Conservation (phyloP, 2,113 vertebrate genomes). For the Ceuthmochares aereus region DNA sequence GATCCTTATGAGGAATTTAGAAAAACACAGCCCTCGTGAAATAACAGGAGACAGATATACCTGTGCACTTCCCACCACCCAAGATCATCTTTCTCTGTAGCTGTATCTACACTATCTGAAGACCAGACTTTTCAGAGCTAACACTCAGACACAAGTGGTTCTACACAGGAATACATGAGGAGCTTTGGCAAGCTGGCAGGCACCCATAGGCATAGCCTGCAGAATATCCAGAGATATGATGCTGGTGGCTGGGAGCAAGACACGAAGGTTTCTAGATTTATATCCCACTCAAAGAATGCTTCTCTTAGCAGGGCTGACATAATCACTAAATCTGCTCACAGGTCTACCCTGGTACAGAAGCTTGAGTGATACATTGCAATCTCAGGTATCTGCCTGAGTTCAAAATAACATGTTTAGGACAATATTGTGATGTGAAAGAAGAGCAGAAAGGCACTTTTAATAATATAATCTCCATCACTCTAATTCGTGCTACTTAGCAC, state of each 20-base stretch:
- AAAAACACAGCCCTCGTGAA: not conserved
- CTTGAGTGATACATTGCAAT: not conserved
- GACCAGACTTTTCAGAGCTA: not conserved
- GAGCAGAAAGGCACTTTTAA: not conserved
- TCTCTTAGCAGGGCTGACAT: not conserved
- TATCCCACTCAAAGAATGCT: not conserved
- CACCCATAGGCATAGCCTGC: not conserved
- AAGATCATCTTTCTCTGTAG: not conserved
- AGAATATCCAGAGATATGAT: not conserved
- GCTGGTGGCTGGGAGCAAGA: not conserved
- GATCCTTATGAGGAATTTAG: not conserved
- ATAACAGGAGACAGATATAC: not conserved
- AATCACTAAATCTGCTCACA: not conserved
- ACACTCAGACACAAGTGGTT: not conserved
- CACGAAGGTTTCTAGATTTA: not conserved
- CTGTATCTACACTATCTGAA: not conserved
- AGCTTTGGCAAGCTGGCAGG: not conserved
- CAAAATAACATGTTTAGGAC: not conserved
- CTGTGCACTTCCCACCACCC: not conserved
- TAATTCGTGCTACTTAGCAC: not conserved
- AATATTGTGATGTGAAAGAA: not conserved
- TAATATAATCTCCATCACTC: not conserved
- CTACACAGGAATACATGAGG: fast-evolving
- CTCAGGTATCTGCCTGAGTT: not conserved
- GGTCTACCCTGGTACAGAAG: not conserved